These are phyloP conservation scores for Burhinus bistriatus DNA, from an alignment of 2,113 vertebrate genomes.

Conservation along the genomic window DNA sequence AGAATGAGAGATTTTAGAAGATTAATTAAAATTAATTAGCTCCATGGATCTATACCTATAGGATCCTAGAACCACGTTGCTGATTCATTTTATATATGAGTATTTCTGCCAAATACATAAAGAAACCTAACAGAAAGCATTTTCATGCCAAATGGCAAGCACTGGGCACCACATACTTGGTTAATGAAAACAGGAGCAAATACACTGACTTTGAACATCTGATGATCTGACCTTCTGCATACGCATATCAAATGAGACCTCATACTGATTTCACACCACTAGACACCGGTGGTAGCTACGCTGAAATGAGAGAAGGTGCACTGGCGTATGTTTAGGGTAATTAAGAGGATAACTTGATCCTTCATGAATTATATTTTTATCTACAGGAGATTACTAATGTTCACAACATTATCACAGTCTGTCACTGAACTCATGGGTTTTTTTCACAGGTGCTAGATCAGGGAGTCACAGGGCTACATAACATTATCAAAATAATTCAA, in stretches of 20 bases:
- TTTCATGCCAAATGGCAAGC: not conserved
- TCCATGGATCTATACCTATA: not conserved
- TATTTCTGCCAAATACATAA: not conserved
- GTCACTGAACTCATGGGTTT: not conserved
- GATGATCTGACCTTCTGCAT: not conserved
- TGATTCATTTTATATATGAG: not conserved
- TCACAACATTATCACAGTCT: not conserved
- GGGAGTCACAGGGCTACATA: not conserved
- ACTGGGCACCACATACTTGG: not conserved
- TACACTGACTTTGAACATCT: not conserved
- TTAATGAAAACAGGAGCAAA: not conserved
- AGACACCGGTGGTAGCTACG: not conserved
- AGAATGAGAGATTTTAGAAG: not conserved
- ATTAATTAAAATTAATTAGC: not conserved
- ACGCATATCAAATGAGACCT: not conserved
- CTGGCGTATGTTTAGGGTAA: not conserved
- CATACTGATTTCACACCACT: not conserved
- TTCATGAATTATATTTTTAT: not conserved
- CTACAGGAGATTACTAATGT: not conserved
- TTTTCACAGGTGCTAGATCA: not conserved
- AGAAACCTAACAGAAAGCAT: not conserved
- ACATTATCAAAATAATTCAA: not conserved
- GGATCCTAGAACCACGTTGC: not conserved
- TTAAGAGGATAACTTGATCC: not conserved
- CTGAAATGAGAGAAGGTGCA: not conserved